phyloP scores from a whole-genome alignment of 2,888 invertebrate genomes.

The Halictus ligatus region DNA sequence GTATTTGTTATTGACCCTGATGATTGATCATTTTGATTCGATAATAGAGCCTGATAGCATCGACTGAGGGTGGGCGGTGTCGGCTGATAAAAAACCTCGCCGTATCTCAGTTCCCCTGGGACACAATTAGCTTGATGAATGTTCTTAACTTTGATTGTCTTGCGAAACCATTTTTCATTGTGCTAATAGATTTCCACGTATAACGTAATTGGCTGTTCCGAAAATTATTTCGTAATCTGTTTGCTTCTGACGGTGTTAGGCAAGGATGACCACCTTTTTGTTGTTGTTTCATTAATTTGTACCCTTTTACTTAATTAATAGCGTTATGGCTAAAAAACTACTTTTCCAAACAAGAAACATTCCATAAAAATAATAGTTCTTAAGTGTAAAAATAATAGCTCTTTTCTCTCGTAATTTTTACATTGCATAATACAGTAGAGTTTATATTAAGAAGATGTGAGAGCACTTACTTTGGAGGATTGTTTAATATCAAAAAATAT shows the following conservation, averaged over 20 bases:
- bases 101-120: constrained; percentile 1
- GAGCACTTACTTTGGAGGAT: too few relatives aligned
- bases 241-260: not conserved
- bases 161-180: not conserved
- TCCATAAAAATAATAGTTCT: too few relatives aligned
- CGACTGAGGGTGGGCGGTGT: constrained; percentile 34
- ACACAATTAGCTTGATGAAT: constrained; percentile 22
- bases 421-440: too few relatives aligned
- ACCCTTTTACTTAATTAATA: too few relatives aligned
- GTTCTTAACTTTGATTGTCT: not conserved
- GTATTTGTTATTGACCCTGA: constrained; percentile 67
- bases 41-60: constrained; percentile 64
- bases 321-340: too few relatives aligned
- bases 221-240: not conserved
- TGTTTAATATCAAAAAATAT: too few relatives aligned
- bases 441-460: too few relatives aligned
- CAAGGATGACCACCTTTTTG: too few relatives aligned
- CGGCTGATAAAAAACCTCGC: constrained; percentile 42
- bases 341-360: too few relatives aligned
- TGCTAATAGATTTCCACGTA: not conserved
- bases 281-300: too few relatives aligned
- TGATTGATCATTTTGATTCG: constrained; percentile 69
- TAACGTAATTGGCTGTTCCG: not conserved
- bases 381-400: too few relatives aligned
- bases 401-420: too few relatives aligned